Base-by-base conservation (phyloP, 2,888 invertebrate genomes). In the Perizoma flavofasciatum region DNA sequence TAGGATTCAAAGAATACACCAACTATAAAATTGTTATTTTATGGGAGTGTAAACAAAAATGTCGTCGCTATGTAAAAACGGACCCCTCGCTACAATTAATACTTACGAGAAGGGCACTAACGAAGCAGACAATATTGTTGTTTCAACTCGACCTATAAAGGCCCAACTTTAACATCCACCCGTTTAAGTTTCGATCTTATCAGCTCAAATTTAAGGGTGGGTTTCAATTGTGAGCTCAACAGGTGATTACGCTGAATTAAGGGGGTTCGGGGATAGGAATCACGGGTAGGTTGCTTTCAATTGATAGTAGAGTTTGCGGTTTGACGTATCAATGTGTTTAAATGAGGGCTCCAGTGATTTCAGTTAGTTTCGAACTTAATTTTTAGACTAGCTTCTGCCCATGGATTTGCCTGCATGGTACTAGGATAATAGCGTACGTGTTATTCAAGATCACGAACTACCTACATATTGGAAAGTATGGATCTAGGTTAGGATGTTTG, bases 231-330 rank as follows among this genome's bases (percentile, higher is more conserved):
- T 4, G 11, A 9, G 51, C 10, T 56, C 65, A 58, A 61, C 63
- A 75, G 73, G 72, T 70, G 68, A 73, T 78, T 75, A 75, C 58
- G 66, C 45, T 58, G 61, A 63, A 62, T 49, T 59, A 62, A 57
- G 52, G 10, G 68, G 67, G 72, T 77, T 69, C 70, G 65, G 67
- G 70, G 46, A 57, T 66, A 79, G 82, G 81, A 84, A 83, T 81
- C 83, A 85, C 79, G 81, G 82, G 65, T 75, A 79, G 82, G 79
- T 82, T 78, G 81, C 70, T 85, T 86, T 83, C 82, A 86, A 85
- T 85, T 85, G 83, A 81, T 83, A 80, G 79, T 77, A 73, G 77
- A 81, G 82, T 83, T 82, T 75, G 82, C 69, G 82, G 82, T 80
- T 77, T 73, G 77, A 72, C 74, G 73, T 80, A 81, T 74, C 69